These are phyloP conservation scores for Melopsittacus undulatus DNA, from an alignment of 2,797 vertebrate species.

Conservation along the genomic window DNA sequence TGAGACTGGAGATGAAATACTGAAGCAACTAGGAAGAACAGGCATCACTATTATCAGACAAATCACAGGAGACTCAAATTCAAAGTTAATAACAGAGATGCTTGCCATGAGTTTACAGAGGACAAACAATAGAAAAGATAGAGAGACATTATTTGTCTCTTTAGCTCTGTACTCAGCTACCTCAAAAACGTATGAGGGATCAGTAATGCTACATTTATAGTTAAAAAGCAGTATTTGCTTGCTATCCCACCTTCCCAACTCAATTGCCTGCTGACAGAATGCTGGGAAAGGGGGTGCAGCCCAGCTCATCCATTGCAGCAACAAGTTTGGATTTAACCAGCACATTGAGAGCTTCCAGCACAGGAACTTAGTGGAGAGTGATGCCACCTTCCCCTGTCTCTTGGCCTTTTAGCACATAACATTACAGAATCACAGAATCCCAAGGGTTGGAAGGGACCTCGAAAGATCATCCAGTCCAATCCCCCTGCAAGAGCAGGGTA, in stretches of 20 bases:
- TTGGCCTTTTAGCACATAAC: not conserved
- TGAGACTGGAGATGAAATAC: not conserved
- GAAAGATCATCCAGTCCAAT: too few species aligned
- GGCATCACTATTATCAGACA: not conserved
- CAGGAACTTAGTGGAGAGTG: not conserved
- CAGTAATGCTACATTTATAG: not conserved
- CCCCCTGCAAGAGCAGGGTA: too few species aligned
- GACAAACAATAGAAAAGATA: constrained; percentile 1
- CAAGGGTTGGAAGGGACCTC: too few species aligned
- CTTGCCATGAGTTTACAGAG: constrained; percentile 9
- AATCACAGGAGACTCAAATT: not conserved
- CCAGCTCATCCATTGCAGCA: not conserved
- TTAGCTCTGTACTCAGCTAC: constrained; percentile 7
- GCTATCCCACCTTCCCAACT: not conserved
- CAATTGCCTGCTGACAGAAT: not conserved
- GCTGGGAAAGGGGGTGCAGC: not conserved
- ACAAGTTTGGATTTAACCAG: not conserved
- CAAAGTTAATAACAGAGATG: not conserved
- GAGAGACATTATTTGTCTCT: not conserved
- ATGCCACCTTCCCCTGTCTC: not conserved
- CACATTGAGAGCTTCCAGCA: not conserved
- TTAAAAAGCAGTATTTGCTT: constrained; percentile 6
- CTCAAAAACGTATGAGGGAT: not conserved
- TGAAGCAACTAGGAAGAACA: not conserved
- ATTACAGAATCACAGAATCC: too few species aligned